Evolutionary conservation across 2,888 invertebrate genomes (phyloP).

Genomic region (Coenonympha glycerion): DNA sequence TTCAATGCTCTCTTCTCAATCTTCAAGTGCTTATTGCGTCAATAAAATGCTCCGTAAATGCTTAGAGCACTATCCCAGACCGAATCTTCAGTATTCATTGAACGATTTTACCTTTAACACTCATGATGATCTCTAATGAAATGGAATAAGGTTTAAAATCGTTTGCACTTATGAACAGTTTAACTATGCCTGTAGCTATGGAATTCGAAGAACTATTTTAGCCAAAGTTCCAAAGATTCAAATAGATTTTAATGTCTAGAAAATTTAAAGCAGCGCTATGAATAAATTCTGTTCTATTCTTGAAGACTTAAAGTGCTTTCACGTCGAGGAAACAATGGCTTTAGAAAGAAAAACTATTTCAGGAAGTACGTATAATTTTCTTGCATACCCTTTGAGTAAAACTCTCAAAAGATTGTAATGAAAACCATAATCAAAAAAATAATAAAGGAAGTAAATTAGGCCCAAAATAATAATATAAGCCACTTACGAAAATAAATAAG

Average conservation of each 20-base stretch:
- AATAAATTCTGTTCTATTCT: slow-evolving; percentile 31
- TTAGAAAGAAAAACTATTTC: neutral
- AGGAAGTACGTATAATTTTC: no score
- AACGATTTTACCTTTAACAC: slow-evolving; percentile 4
- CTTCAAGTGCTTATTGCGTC: slow-evolving; percentile 59
- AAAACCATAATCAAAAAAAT: no score
- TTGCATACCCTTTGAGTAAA: no score
- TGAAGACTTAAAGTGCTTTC: slow-evolving; percentile 25
- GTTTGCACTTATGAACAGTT: slow-evolving; percentile 17
- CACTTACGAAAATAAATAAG: no score
- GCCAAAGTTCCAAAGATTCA: slow-evolving; percentile 39
- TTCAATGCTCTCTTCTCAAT: slow-evolving; percentile 30
- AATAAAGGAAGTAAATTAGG: no score
- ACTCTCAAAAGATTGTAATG: neutral
- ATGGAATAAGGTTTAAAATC: slow-evolving; percentile 22
- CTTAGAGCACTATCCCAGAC: slow-evolving; percentile 45
- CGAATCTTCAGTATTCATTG: slow-evolving; percentile 34
- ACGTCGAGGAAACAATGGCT: slow-evolving; percentile 2
- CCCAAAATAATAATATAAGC: no score
- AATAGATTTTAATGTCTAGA: slow-evolving; percentile 42
- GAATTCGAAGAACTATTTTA: slow-evolving; percentile 29
- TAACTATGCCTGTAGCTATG: slow-evolving; percentile 30
- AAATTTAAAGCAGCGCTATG: slow-evolving; percentile 33
- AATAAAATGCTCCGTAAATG: slow-evolving; percentile 59
- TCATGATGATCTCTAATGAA: slow-evolving; percentile 10